Conservation (phyloP, 2,888 invertebrate genomes). For the Halictus quadricinctus region DNA sequence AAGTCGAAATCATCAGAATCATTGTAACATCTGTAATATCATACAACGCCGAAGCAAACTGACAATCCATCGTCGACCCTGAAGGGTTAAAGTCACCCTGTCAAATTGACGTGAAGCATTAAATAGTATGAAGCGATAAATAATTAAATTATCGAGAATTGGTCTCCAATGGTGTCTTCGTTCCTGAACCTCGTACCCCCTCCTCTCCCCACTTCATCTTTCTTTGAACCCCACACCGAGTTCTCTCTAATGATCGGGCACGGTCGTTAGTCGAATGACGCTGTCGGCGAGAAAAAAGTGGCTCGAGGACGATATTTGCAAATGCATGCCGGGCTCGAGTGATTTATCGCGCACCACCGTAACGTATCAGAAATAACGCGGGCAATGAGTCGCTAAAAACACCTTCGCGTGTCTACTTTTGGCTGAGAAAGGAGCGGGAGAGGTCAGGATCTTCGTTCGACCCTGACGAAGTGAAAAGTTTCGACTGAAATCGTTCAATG, state of each 20-base stretch:
- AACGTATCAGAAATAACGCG: conserved; percentile 18
- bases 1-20: too few species aligned
- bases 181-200: too few species aligned
- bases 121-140: too few species aligned
- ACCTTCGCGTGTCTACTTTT: neutral
- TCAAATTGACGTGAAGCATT: too few species aligned
- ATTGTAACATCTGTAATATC: too few species aligned
- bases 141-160: too few species aligned
- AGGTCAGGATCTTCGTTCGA: neutral
- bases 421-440: neutral
- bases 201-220: too few species aligned
- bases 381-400: neutral
- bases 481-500: too few species aligned
- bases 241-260: conserved; percentile 37
- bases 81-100: too few species aligned
- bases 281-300: conserved; percentile 22
- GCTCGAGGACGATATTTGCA: conserved; percentile 64
- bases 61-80: too few species aligned
- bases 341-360: conserved; percentile 41
- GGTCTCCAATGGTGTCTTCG: conserved; percentile 29
- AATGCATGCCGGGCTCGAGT: conserved; percentile 56
- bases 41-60: too few species aligned
- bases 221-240: neutral
- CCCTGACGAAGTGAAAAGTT: too few species aligned
- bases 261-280: conserved; percentile 51